Evolutionary conservation across 2,888 invertebrate genomes (phyloP).

Genomic region (Halictus ligatus): DNA sequence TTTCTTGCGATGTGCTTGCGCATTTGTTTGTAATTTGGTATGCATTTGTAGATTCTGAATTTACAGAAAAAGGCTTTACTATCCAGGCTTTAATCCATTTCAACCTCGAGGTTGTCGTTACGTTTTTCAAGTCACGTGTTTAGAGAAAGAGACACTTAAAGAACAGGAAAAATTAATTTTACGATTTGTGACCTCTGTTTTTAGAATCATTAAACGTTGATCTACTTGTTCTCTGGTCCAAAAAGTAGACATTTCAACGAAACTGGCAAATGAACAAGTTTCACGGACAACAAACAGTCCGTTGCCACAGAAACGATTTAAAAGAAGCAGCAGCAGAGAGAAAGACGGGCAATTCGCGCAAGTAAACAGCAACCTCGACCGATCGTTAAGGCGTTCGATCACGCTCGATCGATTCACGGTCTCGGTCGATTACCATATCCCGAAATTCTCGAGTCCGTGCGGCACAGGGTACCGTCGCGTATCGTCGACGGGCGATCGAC

Average conservation of each 20-base stretch:
- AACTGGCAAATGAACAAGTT: background rate
- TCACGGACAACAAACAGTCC: background rate
- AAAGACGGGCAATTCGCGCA: background rate
- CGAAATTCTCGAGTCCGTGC: conserved; percentile 32
- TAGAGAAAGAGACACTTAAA: background rate
- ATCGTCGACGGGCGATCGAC: conserved; percentile 52
- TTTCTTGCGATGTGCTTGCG: background rate
- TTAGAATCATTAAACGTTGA: background rate
- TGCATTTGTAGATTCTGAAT: background rate
- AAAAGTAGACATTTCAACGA: background rate
- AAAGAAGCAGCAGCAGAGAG: background rate
- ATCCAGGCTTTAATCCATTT: background rate
- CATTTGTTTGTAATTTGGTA: background rate
- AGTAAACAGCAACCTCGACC: background rate
- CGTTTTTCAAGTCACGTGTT: background rate
- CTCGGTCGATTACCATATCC: conserved; percentile 55
- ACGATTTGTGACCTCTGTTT: background rate
- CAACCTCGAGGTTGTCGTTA: background rate
- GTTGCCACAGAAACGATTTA: background rate
- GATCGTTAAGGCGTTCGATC: conserved; percentile 37
- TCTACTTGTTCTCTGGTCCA: background rate
- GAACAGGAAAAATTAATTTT: too few relatives aligned
- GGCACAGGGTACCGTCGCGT: conserved; percentile 25
- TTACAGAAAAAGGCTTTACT: background rate
- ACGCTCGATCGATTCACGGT: conserved; percentile 20